Conservation (phyloP, 2,797 vertebrate species). For the Taenioides sp. region DNA sequence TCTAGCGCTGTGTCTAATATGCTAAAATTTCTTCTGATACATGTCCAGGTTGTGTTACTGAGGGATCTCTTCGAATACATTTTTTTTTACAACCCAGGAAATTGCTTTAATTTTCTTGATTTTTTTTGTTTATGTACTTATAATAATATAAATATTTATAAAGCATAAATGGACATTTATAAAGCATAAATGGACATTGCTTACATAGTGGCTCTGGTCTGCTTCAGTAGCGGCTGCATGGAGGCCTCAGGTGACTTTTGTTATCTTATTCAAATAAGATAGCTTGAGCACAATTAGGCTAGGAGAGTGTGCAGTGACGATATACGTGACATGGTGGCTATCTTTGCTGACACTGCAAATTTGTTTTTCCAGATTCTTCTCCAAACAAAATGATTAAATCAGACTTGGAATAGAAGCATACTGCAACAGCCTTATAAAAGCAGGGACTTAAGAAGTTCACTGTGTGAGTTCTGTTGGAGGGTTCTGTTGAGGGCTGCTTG, state of each 20-base stretch:
- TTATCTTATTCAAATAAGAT: constrained; percentile 4
- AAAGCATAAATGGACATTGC: not conserved
- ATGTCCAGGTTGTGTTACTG: too few species aligned
- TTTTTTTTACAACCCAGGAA: too few species aligned
- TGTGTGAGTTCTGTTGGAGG: too few species aligned
- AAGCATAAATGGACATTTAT: not conserved
- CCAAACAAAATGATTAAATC: too few species aligned
- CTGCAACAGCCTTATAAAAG: not conserved
- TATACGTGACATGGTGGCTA: not conserved
- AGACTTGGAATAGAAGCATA: not conserved
- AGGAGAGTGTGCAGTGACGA: not conserved
- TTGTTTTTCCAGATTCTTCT: not conserved
- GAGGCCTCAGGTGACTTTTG: not conserved
- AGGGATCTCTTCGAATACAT: too few species aligned
- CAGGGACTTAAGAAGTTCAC: not conserved
- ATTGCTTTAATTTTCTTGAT: too few species aligned
- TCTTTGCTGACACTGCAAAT: not conserved
- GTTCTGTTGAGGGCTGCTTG: too few species aligned
- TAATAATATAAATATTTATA: not conserved
- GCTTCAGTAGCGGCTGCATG: not conserved
- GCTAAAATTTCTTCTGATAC: too few species aligned
- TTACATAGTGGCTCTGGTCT: not conserved
- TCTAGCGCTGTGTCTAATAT: not conserved
- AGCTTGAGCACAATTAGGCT: not conserved
- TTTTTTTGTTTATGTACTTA: too few species aligned